These are phyloP conservation scores for Urocolius indicus DNA, from an alignment of 2,113 vertebrate genomes.

Conservation along the genomic window DNA sequence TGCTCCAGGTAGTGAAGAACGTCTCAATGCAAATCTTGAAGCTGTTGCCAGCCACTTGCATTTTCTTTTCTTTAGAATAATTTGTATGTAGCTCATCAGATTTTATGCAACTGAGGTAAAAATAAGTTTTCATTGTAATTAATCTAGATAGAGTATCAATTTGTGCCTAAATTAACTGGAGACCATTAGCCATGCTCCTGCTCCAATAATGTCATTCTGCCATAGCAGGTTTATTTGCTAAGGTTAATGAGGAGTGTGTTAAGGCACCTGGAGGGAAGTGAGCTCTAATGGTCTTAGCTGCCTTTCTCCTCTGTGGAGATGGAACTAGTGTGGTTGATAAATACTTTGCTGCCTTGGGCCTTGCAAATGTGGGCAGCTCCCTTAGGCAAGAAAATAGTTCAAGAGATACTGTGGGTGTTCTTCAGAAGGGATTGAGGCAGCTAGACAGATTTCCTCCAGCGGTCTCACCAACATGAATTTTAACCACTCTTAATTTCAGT, in stretches of 20 bases:
- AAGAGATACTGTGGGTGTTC: neutral
- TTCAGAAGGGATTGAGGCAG: neutral
- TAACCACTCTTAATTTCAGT: neutral
- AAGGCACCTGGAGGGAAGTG: conserved; percentile 32
- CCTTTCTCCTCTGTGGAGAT: neutral
- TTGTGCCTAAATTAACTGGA: conserved; percentile 7
- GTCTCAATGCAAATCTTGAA: neutral
- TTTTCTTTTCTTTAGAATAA: neutral
- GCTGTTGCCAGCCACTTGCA: neutral
- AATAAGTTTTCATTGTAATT: conserved; percentile 18
- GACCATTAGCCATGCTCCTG: conserved; percentile 36
- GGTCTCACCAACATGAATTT: neutral
- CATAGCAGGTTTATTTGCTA: conserved; percentile 29
- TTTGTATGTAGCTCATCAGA: neutral
- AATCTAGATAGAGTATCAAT: neutral
- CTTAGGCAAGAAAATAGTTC: neutral
- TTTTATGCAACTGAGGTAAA: neutral
- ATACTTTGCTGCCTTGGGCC: conserved; percentile 2
- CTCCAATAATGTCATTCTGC: conserved; percentile 38
- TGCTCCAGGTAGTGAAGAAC: neutral
- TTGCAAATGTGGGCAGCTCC: neutral
- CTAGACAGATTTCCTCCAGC: neutral
- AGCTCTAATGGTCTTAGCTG: conserved; percentile 18
- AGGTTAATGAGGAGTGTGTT: conserved; percentile 56
- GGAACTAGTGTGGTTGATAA: neutral